Conservation (phyloP, 2,888 invertebrate genomes). For the Tetranychus piercei region DNA sequence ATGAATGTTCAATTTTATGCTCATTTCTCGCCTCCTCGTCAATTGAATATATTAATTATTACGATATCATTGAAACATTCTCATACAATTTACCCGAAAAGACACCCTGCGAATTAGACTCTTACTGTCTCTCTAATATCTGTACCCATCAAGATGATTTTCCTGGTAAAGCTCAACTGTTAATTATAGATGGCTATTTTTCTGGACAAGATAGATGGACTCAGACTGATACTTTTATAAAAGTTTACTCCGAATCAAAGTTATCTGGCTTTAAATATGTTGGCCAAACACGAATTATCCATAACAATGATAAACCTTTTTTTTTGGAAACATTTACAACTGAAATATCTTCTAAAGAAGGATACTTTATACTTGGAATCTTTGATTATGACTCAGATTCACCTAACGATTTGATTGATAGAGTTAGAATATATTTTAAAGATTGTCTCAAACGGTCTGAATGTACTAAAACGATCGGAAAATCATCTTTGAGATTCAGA, state of each 20-base stretch:
- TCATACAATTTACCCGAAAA: neutral
- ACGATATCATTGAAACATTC: neutral
- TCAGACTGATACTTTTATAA: neutral
- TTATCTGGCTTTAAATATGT: neutral
- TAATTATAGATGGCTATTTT: neutral
- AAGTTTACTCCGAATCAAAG: neutral
- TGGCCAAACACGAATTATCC: neutral
- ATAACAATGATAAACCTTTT: neutral
- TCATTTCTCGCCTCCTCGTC: neutral
- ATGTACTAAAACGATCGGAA: neutral
- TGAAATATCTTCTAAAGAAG: neutral
- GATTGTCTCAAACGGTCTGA: neutral
- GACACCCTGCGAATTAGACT: neutral
- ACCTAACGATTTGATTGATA: neutral
- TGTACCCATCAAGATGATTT: neutral
- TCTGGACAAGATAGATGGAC: neutral
- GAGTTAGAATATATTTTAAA: neutral
- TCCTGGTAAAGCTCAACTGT: neutral
- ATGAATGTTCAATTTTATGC: neutral
- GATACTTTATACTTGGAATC: neutral
- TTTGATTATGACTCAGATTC: neutral
- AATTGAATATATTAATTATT: neutral
- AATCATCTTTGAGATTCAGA: neutral
- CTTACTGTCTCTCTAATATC: neutral
- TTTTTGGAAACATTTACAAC: neutral